These are phyloP conservation scores for Euleptes europaea DNA, from an alignment of 2,113 vertebrate species.

Conservation along the genomic window DNA sequence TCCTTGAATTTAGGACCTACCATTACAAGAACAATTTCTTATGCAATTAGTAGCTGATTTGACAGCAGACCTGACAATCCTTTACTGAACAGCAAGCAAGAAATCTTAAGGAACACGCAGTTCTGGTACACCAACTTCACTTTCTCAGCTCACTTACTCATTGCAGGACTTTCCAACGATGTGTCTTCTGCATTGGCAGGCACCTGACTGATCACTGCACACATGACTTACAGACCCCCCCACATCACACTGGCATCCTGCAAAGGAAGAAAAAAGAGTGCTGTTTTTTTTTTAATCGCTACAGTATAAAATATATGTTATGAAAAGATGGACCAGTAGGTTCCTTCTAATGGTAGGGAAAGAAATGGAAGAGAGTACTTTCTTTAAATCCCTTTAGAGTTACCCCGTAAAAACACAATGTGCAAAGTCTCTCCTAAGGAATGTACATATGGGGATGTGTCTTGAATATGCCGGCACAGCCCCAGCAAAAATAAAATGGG, in stretches of 20 bases:
- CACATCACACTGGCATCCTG: constrained; percentile 88
- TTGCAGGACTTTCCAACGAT: constrained; percentile 79
- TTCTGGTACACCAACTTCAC: not conserved
- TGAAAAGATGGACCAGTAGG: not conserved
- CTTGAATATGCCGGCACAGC: not conserved
- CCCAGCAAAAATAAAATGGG: too few relatives aligned
- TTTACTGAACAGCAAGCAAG: not conserved
- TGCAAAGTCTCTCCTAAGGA: not conserved
- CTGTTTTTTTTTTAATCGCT: not conserved
- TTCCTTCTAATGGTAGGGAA: not conserved
- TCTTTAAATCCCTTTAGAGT: not conserved
- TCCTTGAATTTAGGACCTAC: not conserved
- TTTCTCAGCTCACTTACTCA: constrained; percentile 77
- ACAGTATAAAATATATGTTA: not conserved
- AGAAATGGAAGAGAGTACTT: rapidly evolving
- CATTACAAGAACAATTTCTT: not conserved
- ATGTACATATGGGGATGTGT: not conserved
- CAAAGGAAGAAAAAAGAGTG: constrained; percentile 1
- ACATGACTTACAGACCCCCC: constrained; percentile 78
- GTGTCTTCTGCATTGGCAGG: constrained; percentile 83
- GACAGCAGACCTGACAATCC: not conserved
- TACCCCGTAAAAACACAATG: not conserved
- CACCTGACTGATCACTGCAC: constrained; percentile 75
- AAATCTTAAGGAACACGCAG: not conserved
- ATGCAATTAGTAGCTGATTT: not conserved